Evolutionary conservation across 1,140 invertebrate species (phyloP), one percentile per base, ranked within the genome.

Genomic region (Bombus turneri): DNA sequence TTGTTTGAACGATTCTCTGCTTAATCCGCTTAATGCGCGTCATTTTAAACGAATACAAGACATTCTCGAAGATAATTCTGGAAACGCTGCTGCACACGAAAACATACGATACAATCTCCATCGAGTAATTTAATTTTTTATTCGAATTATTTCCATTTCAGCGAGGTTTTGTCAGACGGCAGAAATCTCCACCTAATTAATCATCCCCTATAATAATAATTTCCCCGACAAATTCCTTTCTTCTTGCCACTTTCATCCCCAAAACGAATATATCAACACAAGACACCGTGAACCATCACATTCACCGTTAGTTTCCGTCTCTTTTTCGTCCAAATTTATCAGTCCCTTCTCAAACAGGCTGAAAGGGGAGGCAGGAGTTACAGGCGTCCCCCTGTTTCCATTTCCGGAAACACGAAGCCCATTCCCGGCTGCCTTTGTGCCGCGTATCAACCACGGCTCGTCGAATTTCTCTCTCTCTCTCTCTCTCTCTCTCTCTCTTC

Each of bases 321-420:
- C 25, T 39, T 76, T 41, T 69, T 39, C 74, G 12, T 69, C n/a
- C 34, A 41, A 78, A 78, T 83, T 78, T 69, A 78, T 83, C 82
- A 77, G 43, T 41, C n/a, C 22, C 41, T 78, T 57, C 18, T 25
- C 43, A 73, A 57, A 68, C 31, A 41, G 41, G 34, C 15, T 28
- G 74, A 34, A 57, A 57, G 34, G 34, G 25, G 2, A 8, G 47
- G 74, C 9, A 25, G 53, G 34, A 59, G 73, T 59, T 39, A 59
- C 74, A 59, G 8, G 31, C 47, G 0, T 6, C 37, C 28, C 43
- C 64, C 78, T 37, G 78, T 83, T 83, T 83, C 74, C 59, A 83
- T 83, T 83, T 78, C 82, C 74, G 74, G 82, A 59, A 78, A 83
- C 74, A 83, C 71, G 72, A 39, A 59, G 22, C 82, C 74, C 47